A percentile compares a stretch with the other conserved stretches of the same genome.
phyloP scores from a whole-genome alignment of 2,113 vertebrate species.

The Myotis davidii region DNA sequence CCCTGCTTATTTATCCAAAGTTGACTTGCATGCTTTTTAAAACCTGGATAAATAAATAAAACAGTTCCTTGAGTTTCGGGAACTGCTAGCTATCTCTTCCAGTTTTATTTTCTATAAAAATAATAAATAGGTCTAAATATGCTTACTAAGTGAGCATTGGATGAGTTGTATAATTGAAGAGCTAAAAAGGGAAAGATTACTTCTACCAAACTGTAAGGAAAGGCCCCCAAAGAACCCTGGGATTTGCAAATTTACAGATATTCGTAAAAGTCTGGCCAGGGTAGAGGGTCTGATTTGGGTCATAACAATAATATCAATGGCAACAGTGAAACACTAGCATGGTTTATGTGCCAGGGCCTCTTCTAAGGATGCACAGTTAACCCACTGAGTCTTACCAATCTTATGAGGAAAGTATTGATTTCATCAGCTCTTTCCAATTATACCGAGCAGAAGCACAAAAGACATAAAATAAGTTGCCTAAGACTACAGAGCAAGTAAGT shows the following conservation, averaged over 20 bases:
- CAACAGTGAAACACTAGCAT: neutral
- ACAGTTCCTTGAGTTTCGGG: too few relatives aligned
- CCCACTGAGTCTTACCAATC: neutral
- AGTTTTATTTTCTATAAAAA: conserved; percentile 15
- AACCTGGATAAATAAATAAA: too few relatives aligned
- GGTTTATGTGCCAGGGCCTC: neutral
- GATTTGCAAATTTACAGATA: neutral
- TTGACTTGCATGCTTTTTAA: too few relatives aligned
- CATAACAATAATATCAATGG: neutral
- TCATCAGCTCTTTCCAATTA: neutral
- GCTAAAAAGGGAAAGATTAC: neutral
- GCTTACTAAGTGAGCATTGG: neutral
- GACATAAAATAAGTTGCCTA: neutral
- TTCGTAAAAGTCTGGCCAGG: too few relatives aligned
- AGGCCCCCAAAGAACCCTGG: neutral
- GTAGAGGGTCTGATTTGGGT: neutral
- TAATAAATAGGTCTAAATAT: neutral
- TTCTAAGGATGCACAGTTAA: neutral
- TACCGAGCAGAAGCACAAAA: neutral
- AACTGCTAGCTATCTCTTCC: neutral
- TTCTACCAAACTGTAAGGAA: neutral
- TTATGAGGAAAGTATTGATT: neutral
- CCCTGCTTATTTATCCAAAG: neutral
- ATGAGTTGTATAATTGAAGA: neutral
- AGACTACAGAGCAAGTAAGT: neutral